phyloP scores from a whole-genome alignment of 2,113 vertebrate genomes.

The Tichodroma muraria region DNA sequence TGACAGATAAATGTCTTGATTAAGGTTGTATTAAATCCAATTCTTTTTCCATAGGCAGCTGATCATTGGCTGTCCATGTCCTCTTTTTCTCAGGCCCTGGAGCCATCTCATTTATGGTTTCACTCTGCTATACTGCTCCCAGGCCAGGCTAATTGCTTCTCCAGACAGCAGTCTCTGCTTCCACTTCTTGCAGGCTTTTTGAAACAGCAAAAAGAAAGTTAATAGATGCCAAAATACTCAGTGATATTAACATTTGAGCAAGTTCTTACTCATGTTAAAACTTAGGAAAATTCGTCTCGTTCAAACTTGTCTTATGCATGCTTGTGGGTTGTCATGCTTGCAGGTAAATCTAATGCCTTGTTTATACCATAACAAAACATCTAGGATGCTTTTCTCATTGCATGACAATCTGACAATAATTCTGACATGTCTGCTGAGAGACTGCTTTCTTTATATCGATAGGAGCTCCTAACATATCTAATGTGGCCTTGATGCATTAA shows the following conservation, averaged over 20 bases:
- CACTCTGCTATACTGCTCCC: not conserved
- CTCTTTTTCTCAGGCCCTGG: not conserved
- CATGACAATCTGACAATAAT: not conserved
- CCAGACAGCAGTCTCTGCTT: not conserved
- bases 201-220: not conserved
- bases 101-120: not conserved
- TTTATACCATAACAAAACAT: not conserved
- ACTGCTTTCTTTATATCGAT: not conserved
- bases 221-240: not conserved
- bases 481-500: not conserved
- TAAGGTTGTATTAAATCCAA: not conserved
- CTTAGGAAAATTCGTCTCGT: not conserved
- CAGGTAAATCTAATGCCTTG: not conserved
- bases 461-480: not conserved
- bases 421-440: not conserved
- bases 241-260: not conserved
- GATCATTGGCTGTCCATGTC: not conserved
- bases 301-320: not conserved
- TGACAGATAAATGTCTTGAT: not conserved
- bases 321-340: not conserved
- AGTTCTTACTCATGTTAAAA: not conserved
- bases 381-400: not conserved
- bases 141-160: not conserved
- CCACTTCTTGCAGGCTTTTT: not conserved
- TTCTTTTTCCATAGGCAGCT: not conserved